These are phyloP conservation scores for Helleia helle DNA, from an alignment of 2,888 invertebrate species.

Conservation along the genomic window DNA sequence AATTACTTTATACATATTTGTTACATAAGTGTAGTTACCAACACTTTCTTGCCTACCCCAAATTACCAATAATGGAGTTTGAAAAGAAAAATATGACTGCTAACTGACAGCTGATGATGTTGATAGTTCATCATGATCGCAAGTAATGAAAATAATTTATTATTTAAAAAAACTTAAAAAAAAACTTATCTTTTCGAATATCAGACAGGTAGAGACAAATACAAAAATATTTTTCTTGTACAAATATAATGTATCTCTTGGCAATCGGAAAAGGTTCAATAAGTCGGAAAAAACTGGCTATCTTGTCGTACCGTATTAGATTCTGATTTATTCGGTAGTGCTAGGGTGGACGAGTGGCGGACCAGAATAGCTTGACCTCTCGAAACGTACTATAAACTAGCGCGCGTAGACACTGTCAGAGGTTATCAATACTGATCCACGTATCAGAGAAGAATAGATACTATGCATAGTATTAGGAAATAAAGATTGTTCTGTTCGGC, in stretches of 20 bases:
- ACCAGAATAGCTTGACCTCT: slow-evolving; percentile 38
- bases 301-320: slow-evolving; percentile 60
- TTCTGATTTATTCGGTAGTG: slow-evolving; percentile 64
- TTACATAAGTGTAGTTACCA: too few relatives aligned
- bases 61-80: too few relatives aligned
- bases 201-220: slow-evolving; percentile 1
- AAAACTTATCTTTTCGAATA: too few relatives aligned
- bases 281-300: slow-evolving; percentile 59
- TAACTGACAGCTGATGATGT: too few relatives aligned
- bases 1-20: too few relatives aligned
- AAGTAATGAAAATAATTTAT: too few relatives aligned
- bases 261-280: slow-evolving; percentile 43
- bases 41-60: too few relatives aligned
- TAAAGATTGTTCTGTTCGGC: slow-evolving; percentile 65
- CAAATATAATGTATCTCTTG: slow-evolving; percentile 18
- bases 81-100: too few relatives aligned
- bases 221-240: slow-evolving; percentile 1
- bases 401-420: slow-evolving; percentile 20
- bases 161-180: too few relatives aligned
- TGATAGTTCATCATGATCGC: too few relatives aligned
- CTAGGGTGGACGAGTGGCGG: slow-evolving; percentile 53
- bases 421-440: slow-evolving; percentile 30
- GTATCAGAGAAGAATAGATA: slow-evolving; percentile 43
- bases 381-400: slow-evolving; percentile 20
- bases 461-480: slow-evolving; percentile 61